phyloP scores from a whole-genome alignment of 2,797 vertebrate species.

The Masticophis lateralis region DNA sequence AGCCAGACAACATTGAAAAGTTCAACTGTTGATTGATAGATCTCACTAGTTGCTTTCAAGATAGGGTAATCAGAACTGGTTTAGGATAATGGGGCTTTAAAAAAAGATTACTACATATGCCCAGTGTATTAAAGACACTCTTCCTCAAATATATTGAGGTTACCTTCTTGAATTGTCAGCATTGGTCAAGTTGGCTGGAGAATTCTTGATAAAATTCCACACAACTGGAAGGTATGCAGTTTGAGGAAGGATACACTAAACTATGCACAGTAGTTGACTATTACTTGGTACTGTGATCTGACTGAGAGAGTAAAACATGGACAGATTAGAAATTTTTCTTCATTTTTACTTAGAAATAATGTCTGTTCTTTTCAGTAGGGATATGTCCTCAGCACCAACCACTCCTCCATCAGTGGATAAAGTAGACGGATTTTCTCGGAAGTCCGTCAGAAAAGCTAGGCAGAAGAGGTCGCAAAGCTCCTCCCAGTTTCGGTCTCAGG shows the following conservation, averaged over 20 bases:
- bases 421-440: conserved; percentile 99
- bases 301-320: background rate
- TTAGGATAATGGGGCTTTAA: background rate
- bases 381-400: conserved; percentile 99
- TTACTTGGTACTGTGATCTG: background rate
- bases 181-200: background rate
- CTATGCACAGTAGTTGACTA: background rate
- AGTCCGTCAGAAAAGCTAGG: conserved; percentile 99
- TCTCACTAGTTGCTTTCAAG: background rate
- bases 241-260: background rate
- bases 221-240: background rate
- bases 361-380: conserved; percentile 80
- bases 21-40: background rate
- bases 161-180: background rate
- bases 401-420: conserved; percentile 99
- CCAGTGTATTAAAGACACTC: background rate
- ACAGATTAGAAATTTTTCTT: background rate
- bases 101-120: background rate
- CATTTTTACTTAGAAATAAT: conserved; percentile 25
- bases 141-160: background rate
- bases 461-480: conserved; percentile 99
- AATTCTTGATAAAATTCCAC: background rate
- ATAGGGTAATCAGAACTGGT: background rate
- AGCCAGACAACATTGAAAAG: background rate
- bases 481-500: conserved; percentile 98